Evolutionary conservation across 1,140 invertebrate genomes (phyloP), one percentile per base, ranked within the genome.

Genomic region (Meloidogyne exigua): DNA sequence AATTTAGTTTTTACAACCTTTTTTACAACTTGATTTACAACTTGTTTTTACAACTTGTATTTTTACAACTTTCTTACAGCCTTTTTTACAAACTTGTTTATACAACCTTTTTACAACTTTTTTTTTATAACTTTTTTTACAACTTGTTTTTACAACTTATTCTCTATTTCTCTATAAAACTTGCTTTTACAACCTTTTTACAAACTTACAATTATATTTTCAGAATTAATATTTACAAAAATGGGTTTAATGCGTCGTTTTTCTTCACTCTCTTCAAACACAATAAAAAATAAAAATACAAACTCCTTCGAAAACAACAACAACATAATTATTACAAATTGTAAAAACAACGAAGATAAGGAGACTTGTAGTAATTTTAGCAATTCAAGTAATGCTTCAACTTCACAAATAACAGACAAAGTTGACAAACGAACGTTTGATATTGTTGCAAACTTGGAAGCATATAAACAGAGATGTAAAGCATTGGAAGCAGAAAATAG

Each of bases 401-500:
- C 49, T n/a, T 18, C 28, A 36, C 64, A 64, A 73, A 66, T 57
- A 32, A 21, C 62, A n/a, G 69, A 71, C 13, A 65, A 32, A 62
- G 36, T 36, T 49, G 25, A 72, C 28, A 72, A 72, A 18, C 72
- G 15, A 64, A 65, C 2, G 0, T 73, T 73, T 36, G 72, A 73
- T 39, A 57, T 73, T 23, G 11, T 28, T 15, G 44, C 76, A 64
- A 62, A 76, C 39, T 76, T 74, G 64, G 76, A 78, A 36, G 75
- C 76, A 2, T 76, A 76, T 44, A 76, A 77, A 69, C 72, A 76
- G 26, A 49, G 76, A 18, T 64, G 67, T 68, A 68, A 49, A 18
- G 28, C 76, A 18, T 44, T 78, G 28, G 77, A 79, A 44, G n/a
- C 25, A 26, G 77, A 79, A 32, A 79, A 79, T 66, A 66, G 39